These are phyloP conservation scores for Brachionus rubens DNA, from an alignment of 1,140 invertebrate genomes.

Conservation along the genomic window DNA sequence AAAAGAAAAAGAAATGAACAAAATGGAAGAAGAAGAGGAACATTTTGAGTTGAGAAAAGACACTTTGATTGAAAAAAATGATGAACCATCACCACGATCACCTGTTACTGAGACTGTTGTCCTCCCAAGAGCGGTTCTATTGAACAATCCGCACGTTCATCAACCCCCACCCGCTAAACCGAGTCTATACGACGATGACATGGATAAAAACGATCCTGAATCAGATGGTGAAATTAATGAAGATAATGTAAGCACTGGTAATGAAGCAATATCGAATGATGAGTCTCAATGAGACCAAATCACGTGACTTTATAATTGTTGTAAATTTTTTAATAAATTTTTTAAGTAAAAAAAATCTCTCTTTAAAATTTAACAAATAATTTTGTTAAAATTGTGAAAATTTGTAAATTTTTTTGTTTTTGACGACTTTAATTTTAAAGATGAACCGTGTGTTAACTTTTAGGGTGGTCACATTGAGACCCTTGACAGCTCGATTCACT, in stretches of 20 bases:
- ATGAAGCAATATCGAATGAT: not conserved
- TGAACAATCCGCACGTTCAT: not conserved
- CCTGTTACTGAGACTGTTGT: not conserved
- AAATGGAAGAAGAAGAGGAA: slow-evolving; percentile 22
- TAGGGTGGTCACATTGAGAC: not conserved
- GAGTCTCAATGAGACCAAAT: not conserved
- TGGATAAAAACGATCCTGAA: not conserved
- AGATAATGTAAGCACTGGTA: not conserved
- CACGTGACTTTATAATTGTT: not conserved
- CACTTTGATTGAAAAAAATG: not conserved
- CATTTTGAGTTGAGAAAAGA: slow-evolving; percentile 42
- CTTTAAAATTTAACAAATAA: not conserved
- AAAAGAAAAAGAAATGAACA: not conserved
- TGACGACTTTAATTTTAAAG: not conserved
- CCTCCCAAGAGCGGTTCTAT: not conserved
- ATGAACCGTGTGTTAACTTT: not conserved
- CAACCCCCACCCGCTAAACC: not conserved
- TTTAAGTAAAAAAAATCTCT: not conserved
- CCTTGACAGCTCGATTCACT: not conserved
- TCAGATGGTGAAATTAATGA: slow-evolving; percentile 26
- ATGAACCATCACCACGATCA: not conserved
- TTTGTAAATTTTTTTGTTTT: not conserved
- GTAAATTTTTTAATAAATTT: not conserved
- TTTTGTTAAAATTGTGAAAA: not conserved
- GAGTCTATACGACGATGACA: not conserved